Evolutionary conservation across 2,888 invertebrate species (phyloP).

Genomic region (Ferrisia virgata): DNA sequence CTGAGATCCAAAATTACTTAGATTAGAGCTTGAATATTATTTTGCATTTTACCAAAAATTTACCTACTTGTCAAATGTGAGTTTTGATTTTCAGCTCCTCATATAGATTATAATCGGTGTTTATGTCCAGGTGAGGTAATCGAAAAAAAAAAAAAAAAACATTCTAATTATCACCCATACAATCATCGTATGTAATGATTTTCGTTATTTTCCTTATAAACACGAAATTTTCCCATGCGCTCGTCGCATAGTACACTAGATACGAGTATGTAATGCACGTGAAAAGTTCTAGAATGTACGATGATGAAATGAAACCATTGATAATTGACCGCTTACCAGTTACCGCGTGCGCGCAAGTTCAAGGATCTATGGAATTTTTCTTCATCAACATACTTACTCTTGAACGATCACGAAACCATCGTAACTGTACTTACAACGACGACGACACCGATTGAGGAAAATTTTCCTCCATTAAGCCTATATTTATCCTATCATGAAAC

Average conservation of each 20-base stretch:
- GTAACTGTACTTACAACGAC: constrained; percentile 7
- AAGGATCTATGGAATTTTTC: constrained; percentile 11
- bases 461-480: not conserved
- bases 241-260: not conserved
- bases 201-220: not conserved
- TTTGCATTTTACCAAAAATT: too few relatives aligned
- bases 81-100: too few relatives aligned
- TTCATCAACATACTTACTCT: not conserved
- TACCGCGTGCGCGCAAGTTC: too few relatives aligned
- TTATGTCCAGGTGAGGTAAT: not conserved
- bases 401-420: not conserved
- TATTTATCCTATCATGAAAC: constrained; percentile 12
- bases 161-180: not conserved
- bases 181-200: not conserved
- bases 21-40: too few relatives aligned
- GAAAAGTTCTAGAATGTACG: constrained; percentile 17
- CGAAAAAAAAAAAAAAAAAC: not conserved
- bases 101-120: not conserved
- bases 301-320: not conserved
- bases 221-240: constrained; percentile 1
- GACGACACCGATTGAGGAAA: not conserved
- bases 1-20: too few relatives aligned
- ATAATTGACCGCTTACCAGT: constrained; percentile 1
- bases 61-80: too few relatives aligned
- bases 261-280: not conserved